Evolutionary conservation across 2,888 invertebrate genomes (phyloP).

Genomic region (Hymenopus coronatus): DNA sequence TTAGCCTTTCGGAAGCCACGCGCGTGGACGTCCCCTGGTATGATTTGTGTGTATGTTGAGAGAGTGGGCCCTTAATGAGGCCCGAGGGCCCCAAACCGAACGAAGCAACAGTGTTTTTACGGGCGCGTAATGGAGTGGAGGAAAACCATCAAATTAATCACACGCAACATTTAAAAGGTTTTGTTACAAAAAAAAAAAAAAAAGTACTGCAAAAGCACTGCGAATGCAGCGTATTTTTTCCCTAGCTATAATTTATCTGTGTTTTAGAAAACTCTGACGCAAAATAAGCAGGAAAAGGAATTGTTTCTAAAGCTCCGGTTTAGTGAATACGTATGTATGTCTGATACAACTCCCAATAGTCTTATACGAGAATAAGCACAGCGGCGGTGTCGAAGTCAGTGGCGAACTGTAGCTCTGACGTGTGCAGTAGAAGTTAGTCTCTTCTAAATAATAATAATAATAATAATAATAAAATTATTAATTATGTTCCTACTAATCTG

Average conservation of each 20-base stretch:
- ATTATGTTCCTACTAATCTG: too few relatives aligned
- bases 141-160: neutral
- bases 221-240: neutral
- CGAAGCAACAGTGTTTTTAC: neutral
- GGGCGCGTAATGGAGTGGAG: neutral
- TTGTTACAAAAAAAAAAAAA: neutral
- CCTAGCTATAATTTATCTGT: neutral
- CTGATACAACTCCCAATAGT: neutral
- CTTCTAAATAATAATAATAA: too few relatives aligned
- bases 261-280: neutral
- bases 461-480: too few relatives aligned
- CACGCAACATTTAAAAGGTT: neutral
- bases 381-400: too few relatives aligned
- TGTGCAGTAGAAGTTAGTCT: too few relatives aligned
- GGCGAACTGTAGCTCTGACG: too few relatives aligned
- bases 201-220: neutral
- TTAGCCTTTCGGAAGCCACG: neutral
- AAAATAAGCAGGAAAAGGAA: neutral
- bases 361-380: too few relatives aligned
- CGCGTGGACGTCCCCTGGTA: neutral
- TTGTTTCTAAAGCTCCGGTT: neutral
- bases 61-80: neutral
- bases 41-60: neutral
- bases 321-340: neutral
- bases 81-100: neutral